Evolutionary conservation across 2,888 invertebrate species (phyloP).

Genomic region (Phanerotoma sp.): DNA sequence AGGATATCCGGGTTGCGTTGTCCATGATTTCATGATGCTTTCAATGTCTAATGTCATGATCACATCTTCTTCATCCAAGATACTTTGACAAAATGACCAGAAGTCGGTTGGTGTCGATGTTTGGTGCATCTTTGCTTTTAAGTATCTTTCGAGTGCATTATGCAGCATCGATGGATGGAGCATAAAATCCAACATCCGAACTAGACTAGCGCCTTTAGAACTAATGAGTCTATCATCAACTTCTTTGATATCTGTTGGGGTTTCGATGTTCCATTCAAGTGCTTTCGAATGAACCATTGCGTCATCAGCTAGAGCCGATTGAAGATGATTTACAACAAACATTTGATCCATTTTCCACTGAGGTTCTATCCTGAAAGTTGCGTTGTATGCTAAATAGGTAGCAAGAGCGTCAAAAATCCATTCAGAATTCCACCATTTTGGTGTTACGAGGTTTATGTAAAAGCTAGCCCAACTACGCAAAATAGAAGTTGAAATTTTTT

Average conservation of each 20-base stretch:
- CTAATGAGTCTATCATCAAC: conserved; percentile 47
- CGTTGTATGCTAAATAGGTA: not conserved
- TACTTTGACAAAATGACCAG: conserved; percentile 43
- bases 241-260: conserved; percentile 60
- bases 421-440: not conserved
- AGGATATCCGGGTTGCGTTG: conserved; percentile 82
- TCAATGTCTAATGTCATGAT: conserved; percentile 64
- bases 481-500: no score
- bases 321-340: conserved; percentile 57
- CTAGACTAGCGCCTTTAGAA: conserved; percentile 59
- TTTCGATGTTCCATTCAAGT: conserved; percentile 42
- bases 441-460: no score
- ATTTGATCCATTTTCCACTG: conserved; percentile 58
- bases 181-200: conserved; percentile 90
- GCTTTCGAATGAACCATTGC: conserved; percentile 58
- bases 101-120: conserved; percentile 43
- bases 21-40: conserved; percentile 95
- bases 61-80: conserved; percentile 13
- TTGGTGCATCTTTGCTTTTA: conserved; percentile 39
- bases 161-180: conserved; percentile 74
- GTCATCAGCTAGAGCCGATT: conserved; percentile 57
- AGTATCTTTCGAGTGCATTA: conserved; percentile 40
- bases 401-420: not conserved
- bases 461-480: no score
- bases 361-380: conserved; percentile 50